Evolutionary conservation across 2,888 invertebrate species (phyloP), one percentile per base, ranked within the genome.

Genomic region (Gisinianus flammeolus): DNA sequence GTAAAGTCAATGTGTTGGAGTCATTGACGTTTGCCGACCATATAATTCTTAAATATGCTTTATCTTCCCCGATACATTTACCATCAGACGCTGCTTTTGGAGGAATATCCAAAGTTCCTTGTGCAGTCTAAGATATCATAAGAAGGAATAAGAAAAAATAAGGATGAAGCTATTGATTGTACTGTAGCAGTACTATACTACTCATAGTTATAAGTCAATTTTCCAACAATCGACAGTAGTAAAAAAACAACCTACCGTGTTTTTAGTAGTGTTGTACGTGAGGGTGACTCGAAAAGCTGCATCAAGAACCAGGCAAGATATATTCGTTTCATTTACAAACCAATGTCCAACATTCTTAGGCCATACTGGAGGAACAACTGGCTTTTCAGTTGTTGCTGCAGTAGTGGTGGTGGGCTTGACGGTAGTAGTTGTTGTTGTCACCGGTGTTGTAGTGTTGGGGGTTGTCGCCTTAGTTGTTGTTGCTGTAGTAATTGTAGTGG

Each of bases 261-360:
- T 73, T 33, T 62, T 24, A 62, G 8, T 26, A 6, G 22, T 24
- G 4, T 6, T 12, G 22, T 30, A 33, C 6, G 54, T 26, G 22
- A 93, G 86, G 82, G 90, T 91, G 77, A 93, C 87, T 85, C 91
- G 90, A 5, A 91, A 89, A 0, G 92, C 91, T 88, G 93, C 91
- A 86, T 91, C 88, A 8, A 91, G 86, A 70, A 92, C 85, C 31
- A 94, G 89, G 85, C 93, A 93, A 6, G 91, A 90, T 0, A 88
- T 85, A 85, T 91, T 91, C 16, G 81, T 75, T 62, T 88, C 87
- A 19, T 86, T 85, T 5, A 89, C 86, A 30, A 82, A 81, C 91
- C 91, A 91, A 79, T 86, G 88, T 58, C 89, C 90, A 69, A 87
- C 85, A 66, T 83, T 84, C 64, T 85, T 83, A 10, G 89, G 88